Base-by-base conservation (phyloP, 2,888 invertebrate genomes). In the Cheilosia soror region DNA sequence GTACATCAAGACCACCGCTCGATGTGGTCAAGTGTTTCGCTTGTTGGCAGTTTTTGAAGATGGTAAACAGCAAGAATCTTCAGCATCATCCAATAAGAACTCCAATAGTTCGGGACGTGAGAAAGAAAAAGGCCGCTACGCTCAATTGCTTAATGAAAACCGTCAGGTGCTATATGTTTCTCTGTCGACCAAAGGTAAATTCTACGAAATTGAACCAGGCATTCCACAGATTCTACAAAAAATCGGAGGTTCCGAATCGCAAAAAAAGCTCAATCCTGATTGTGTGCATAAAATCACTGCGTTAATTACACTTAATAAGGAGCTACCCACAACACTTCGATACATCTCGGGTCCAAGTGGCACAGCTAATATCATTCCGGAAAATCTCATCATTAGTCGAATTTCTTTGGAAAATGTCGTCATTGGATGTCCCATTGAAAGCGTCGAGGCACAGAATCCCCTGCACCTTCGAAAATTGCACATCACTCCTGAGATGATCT, bases 41-140 rank as follows among this genome's bases (percentile, higher is more conserved):
- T 92, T 96, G 57, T 93, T 96, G 13, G 96, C 96, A 0, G 96
- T 96, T 55, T 96, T 96, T 91, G 96, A 96, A 82, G 96, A 96
- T 91, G 94, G 95, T 87, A 92, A 92, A 73, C 91, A 92, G 88
- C 80, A 87, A 37, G 92, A 91, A 40, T 86, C 87, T 9, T 77
- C 73, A 42, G 75, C 73, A 6, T 83, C 87, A 71, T 84, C 82
- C 6, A 87, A 73, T 47, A 87, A 81, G 55, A 73, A 60, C 49
- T 65, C 88, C 49, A 88, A 87, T 29, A 88, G 79, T 65, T 89
- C 89, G 29, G 90, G 92, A 0, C 89, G 92, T 1, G 90, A 92
- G 88, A 89, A 92, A 90, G 91, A 93, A 89, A 91, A 93, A 90
- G 91, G 93, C 88, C 93, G 96, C 89, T 96, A 96, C 90, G 96